A percentile compares a stretch with the other conserved stretches of the same genome.
Evolutionary conservation across 2,113 vertebrate genomes (phyloP).

Genomic region (Alosa alosa): DNA sequence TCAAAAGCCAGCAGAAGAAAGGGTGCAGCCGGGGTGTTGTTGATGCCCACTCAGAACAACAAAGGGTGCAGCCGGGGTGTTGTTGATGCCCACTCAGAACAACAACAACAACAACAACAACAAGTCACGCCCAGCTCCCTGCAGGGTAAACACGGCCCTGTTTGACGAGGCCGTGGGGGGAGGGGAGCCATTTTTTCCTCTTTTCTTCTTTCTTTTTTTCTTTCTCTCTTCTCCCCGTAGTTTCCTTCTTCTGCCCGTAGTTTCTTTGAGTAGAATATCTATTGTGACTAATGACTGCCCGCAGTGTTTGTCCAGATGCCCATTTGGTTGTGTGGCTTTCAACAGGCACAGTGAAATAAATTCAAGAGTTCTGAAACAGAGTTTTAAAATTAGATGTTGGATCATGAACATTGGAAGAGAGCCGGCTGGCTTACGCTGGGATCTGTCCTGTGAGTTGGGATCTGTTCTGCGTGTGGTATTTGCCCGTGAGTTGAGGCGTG

Average conservation of each 20-base stretch:
- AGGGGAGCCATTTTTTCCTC: not conserved
- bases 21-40: not conserved
- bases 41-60: constrained; percentile 12
- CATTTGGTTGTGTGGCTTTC: not conserved
- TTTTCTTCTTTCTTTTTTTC: not conserved
- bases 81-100: constrained; percentile 13
- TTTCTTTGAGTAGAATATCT: not conserved
- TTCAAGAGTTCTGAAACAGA: not conserved
- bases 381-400: not conserved
- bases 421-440: not conserved
- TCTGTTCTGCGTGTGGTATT: not conserved
- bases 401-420: not conserved
- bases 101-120: constrained; percentile 3
- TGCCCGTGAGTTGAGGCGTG: not conserved
- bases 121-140: not conserved
- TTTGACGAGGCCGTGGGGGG: not conserved
- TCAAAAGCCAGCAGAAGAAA: not conserved
- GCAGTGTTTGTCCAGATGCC: not conserved
- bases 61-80: not conserved
- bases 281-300: not conserved
- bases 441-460: not conserved
- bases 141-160: constrained; percentile 2
- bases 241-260: not conserved
- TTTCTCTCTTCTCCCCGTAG: not conserved
- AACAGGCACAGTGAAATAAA: not conserved